phyloP scores from a whole-genome alignment of 2,113 vertebrate species.

The Butastur rufipennis region DNA sequence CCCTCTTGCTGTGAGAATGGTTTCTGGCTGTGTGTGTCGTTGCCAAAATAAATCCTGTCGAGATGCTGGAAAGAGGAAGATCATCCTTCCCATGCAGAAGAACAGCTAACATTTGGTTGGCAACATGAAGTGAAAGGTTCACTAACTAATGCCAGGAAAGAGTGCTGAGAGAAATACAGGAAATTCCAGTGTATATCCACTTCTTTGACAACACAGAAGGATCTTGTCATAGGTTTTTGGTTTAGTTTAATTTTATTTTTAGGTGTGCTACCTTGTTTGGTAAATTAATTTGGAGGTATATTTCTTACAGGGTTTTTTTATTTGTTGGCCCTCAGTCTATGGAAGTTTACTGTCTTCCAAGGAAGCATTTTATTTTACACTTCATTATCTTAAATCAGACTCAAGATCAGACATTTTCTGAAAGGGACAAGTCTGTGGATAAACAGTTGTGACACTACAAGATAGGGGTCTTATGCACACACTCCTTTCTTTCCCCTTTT shows the following conservation, averaged over 20 bases:
- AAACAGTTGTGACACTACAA: background rate
- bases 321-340: background rate
- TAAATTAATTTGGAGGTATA: background rate
- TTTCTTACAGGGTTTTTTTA: background rate
- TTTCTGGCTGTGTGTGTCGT: background rate
- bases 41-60: slow-evolving; percentile 41
- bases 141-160: background rate
- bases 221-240: background rate
- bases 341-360: background rate
- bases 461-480: background rate
- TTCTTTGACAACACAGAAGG: background rate
- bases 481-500: background rate
- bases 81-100: slow-evolving; percentile 5
- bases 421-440: background rate
- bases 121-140: slow-evolving; percentile 3
- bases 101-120: slow-evolving; percentile 46
- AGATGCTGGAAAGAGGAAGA: slow-evolving; percentile 18
- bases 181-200: background rate
- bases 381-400: background rate
- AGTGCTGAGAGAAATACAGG: background rate
- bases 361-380: background rate
- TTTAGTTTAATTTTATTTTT: background rate
- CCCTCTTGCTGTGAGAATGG: background rate
- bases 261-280: background rate
- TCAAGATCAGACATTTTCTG: background rate